Evolutionary conservation across 2,888 invertebrate genomes (phyloP).

Genomic region (Tenthredo distinguenda): DNA sequence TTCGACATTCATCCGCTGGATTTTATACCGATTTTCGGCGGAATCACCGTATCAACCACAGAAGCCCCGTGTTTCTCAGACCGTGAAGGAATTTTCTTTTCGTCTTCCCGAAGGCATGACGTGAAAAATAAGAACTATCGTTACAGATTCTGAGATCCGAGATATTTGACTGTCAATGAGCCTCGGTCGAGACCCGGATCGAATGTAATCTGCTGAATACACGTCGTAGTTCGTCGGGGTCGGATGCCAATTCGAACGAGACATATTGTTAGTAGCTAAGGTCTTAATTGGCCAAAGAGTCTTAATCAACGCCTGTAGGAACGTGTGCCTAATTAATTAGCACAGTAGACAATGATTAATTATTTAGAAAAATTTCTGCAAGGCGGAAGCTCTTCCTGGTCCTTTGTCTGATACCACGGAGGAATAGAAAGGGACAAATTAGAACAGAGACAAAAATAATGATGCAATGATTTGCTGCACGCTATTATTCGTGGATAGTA

Average conservation of each 20-base stretch:
- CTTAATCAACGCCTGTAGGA: constrained; percentile 65
- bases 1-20: background rate
- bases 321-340: constrained; percentile 76
- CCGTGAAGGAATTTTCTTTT: background rate
- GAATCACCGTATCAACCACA: background rate
- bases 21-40: background rate
- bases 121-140: background rate
- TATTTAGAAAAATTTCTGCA: constrained; percentile 63
- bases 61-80: constrained; percentile 15
- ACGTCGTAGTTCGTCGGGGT: constrained; percentile 26
- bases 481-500: no score
- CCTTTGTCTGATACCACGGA: constrained; percentile 48
- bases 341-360: constrained; percentile 71
- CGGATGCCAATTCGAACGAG: constrained; percentile 40
- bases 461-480: no score
- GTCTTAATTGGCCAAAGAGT: constrained; percentile 73
- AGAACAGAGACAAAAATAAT: background rate
- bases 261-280: constrained; percentile 68
- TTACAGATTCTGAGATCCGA: no score
- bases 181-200: background rate
- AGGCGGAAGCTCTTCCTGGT: constrained; percentile 58
- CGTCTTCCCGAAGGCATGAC: background rate
- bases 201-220: background rate
- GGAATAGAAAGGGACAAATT: background rate
- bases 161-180: background rate